Evolutionary conservation across 2,797 vertebrate species (phyloP).

Genomic region (Ctenopoma multispine): DNA sequence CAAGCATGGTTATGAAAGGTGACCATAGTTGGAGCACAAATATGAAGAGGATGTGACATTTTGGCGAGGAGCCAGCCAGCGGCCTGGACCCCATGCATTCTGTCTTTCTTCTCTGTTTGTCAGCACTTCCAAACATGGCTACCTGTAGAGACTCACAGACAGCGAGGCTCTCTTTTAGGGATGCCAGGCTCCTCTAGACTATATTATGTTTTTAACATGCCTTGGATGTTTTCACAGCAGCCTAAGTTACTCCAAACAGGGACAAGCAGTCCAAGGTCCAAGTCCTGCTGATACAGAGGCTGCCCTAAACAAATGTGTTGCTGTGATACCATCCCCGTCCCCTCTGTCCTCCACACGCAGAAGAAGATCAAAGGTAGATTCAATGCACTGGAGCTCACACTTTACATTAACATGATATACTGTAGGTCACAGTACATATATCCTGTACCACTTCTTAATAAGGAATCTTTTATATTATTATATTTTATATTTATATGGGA

Average conservation of each 20-base stretch:
- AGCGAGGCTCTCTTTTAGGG: conserved; percentile 75
- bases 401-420: background rate
- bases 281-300: conserved; percentile 77
- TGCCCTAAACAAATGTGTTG: conserved; percentile 78
- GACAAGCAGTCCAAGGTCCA: conserved; percentile 63
- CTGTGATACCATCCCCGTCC: conserved; percentile 61
- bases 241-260: conserved; percentile 85
- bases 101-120: conserved; percentile 83
- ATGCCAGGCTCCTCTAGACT: conserved; percentile 80
- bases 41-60: conserved; percentile 57
- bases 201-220: conserved; percentile 86
- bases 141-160: conserved; percentile 83
- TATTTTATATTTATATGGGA: too few relatives aligned
- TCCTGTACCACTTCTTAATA: background rate
- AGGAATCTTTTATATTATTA: background rate
- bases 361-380: conserved; percentile 47
- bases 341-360: conserved; percentile 39
- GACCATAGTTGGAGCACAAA: conserved; percentile 66
- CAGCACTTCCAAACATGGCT: conserved; percentile 88
- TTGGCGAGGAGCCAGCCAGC: conserved; percentile 60
- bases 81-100: conserved; percentile 64
- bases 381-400: conserved; percentile 19
- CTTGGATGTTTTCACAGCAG: conserved; percentile 84
- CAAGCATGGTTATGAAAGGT: conserved; percentile 26
- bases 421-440: too few relatives aligned